Base-by-base conservation (phyloP, 2,797 vertebrate genomes). In the Premnoplex brunnescens region DNA sequence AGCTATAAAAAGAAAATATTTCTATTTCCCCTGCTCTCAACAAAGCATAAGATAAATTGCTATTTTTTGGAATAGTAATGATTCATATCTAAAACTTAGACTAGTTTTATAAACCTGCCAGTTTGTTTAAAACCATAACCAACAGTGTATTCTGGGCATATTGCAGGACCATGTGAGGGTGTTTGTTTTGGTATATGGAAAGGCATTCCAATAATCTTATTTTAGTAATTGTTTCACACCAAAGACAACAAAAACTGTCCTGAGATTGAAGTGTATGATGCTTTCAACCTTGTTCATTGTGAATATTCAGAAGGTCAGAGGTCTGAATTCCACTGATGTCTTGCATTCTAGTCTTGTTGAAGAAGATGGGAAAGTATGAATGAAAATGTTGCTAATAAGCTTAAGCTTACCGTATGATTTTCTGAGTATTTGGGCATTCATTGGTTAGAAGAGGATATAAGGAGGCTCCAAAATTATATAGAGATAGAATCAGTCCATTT, bases 301-400 rank as follows among this genome's bases (percentile, higher is more conserved):
- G 95, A 91, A 81, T 95, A 94, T 95, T 91, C 20, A 28, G 68
- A 90, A 96, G 91, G 92, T 95, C 56, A 1, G 88, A 94, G 96
- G 91, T 95, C 87, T 83, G 91, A 95, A 97, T 97, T 95, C 81
- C 94, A 93, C 39, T 85, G 62, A 92, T 96, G 58, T 93, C 97
- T 97, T 3, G 0, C 88, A 95, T 97, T 96, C 85, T 97, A 67
- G 43, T 69, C 87, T 93, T 81, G 75, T 37, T 90, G 85, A 49
- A 91, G 74, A 95, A 91, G 91, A 89, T 85, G 90, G 75, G 91
- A 95, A 93, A 95, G 56, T 79, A 55, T 92, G 74, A 96, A 96
- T 93, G 73, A 96, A 95, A 85, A 96, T 91, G 74, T 94, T 88
- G 23, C 15, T 67, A 26, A 46, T 71, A 81, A 84, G 14, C 34